Evolutionary conservation across 2,113 vertebrate species (phyloP), one percentile per base, ranked within the genome.

Genomic region (Neofelis nebulosa): DNA sequence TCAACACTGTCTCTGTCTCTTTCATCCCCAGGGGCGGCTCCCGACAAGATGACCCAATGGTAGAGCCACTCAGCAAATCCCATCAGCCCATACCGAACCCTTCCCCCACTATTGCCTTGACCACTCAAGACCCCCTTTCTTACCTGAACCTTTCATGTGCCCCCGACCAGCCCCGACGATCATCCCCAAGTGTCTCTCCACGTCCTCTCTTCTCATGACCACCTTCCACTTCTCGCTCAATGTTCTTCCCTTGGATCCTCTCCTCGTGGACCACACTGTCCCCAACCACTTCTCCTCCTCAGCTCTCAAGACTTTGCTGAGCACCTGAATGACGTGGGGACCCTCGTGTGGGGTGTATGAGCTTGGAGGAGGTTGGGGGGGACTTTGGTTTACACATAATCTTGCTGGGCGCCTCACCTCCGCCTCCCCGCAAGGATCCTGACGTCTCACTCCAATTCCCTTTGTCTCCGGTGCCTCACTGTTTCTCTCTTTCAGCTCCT

Each of bases 401-500:
- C 78, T 38, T 52, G 41, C n/a, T 55, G 25, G 69, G 31, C 12
- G 1, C 14, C 31, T 45, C 38, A 33, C 21, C 66, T 4, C 38
- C 50, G 8, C 65, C 33, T 16, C 23, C 2, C 10, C 85, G 25
- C 38, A 13, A 14, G 36, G 57, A 45, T 81, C 33, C n/a, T 4
- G 12, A 7, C 82, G 16, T 79, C 45, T 36, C 27, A 1, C 57
- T 66, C 18, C 4, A 19, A 12, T 41, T 79, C 69, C 23, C 36
- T 74, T 69, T 18, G 12, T n/a, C 71, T 31, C 36, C 9, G 50
- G 48, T 25, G 31, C 12, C 31, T 50, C 71, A 1, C 18, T 25
- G 8, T 66, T 50, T 91, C 83, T 82, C n/a, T 76, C 94, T 52
- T 50, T 69, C 38, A 95, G 88, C 36, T 48, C 61, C 61, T 5